These are phyloP conservation scores for Sarcophaga caerulescens DNA, from an alignment of 2,888 invertebrate species.

Conservation along the genomic window DNA sequence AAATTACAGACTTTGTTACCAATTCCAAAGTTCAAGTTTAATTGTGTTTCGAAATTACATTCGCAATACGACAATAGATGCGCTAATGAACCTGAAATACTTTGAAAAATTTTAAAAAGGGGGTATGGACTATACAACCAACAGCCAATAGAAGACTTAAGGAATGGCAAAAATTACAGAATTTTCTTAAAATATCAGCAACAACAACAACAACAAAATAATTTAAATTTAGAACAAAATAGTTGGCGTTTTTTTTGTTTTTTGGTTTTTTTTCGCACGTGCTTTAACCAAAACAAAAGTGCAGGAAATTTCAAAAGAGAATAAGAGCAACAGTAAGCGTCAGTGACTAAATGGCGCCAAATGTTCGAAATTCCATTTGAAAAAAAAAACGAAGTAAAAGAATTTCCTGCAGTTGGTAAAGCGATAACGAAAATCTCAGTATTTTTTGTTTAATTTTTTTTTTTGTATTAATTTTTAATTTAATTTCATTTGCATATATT, in stretches of 20 bases:
- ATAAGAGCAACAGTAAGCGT: constrained; percentile 51
- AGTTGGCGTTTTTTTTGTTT: constrained; percentile 46
- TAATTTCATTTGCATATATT: neutral
- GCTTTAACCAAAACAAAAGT: constrained; percentile 49
- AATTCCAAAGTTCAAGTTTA: constrained; percentile 61
- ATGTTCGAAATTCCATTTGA: constrained; percentile 3
- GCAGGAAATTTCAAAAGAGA: neutral
- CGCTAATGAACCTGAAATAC: constrained; percentile 27
- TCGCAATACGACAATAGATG: constrained; percentile 4
- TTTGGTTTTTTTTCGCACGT: constrained; percentile 60
- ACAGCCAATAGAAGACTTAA: neutral
- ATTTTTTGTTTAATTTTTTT: neutral
- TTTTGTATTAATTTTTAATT: neutral
- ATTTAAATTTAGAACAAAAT: constrained; percentile 31
- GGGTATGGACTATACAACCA: constrained; percentile 35
- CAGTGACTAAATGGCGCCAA: constrained; percentile 69
- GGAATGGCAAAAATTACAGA: neutral
- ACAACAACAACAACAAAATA: neutral
- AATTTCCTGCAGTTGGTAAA: neutral
- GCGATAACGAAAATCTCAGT: neutral
- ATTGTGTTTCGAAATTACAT: constrained; percentile 18
- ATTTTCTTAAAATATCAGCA: neutral
- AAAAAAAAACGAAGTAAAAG: neutral
- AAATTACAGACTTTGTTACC: constrained; percentile 58
- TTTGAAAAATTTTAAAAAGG: constrained; percentile 6